Conservation (phyloP, 1,140 invertebrate genomes). For the Macrobrachium rosenbergii region DNA sequence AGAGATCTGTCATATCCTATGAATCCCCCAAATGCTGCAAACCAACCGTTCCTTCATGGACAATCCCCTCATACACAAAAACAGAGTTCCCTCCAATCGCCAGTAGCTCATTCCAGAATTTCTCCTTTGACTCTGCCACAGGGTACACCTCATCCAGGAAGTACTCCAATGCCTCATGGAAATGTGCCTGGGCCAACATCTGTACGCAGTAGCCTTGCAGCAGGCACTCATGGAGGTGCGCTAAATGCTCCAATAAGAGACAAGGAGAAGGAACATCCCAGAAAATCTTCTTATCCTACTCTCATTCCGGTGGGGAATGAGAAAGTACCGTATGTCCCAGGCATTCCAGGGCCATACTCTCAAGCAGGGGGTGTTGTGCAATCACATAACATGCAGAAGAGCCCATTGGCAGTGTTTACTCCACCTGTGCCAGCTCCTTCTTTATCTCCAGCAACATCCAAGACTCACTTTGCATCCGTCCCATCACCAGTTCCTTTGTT, state of each 20-base stretch:
- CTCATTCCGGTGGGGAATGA: constrained; percentile 74
- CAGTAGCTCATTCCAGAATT: constrained; percentile 15
- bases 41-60: constrained; percentile 4
- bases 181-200: background rate
- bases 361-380: constrained; percentile 65
- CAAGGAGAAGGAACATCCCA: constrained; percentile 44
- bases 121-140: background rate
- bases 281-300: constrained; percentile 37
- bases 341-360: constrained; percentile 85
- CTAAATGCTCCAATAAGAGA: background rate
- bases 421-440: constrained; percentile 10
- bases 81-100: constrained; percentile 14
- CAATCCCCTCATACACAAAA: constrained; percentile 3
- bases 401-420: constrained; percentile 21
- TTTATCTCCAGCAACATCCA: background rate
- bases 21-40: constrained; percentile 23
- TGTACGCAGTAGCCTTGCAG: background rate
- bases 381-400: constrained; percentile 19
- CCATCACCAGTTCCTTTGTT: constrained; percentile 20
- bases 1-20: constrained; percentile 48
- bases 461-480: constrained; percentile 8
- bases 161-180: background rate
- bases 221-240: background rate
- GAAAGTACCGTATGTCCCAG: constrained; percentile 84
- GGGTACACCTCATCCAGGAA: background rate